Percentiles rank a stretch among this genome's conserved stretches.
Conservation (phyloP, 2,113 vertebrate genomes). For the Lampris incognitus region DNA sequence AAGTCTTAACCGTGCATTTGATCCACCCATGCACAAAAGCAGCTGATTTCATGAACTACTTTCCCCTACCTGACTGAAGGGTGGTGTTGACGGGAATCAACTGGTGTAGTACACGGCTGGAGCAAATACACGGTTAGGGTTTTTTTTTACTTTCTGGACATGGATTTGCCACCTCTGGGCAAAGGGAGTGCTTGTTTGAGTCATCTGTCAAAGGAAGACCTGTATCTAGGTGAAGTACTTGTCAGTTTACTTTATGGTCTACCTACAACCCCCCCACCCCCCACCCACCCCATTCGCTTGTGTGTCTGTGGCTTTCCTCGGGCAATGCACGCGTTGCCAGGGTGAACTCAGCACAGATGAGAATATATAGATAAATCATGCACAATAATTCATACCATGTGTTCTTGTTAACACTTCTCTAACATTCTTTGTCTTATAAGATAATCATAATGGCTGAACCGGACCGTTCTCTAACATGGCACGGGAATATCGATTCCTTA, state of each 20-base stretch:
- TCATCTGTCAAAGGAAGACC: conserved; percentile 67
- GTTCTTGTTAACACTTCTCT: not conserved
- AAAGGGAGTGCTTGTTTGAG: conserved; percentile 67
- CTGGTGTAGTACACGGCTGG: no score
- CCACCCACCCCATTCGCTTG: not conserved
- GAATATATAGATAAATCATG: conserved; percentile 39
- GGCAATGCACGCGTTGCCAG: conserved; percentile 31
- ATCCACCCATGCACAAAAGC: no score
- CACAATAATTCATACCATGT: conserved; percentile 26
- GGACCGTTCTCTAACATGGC: not conserved
- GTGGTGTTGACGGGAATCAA: no score
- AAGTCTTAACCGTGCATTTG: no score
- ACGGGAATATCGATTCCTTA: not conserved
- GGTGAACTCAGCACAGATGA: conserved; percentile 32
- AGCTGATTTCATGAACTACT: no score
- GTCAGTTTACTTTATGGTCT: conserved; percentile 49
- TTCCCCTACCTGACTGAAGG: no score
- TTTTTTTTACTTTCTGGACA: no score
- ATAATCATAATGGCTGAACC: not conserved
- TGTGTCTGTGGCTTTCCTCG: conserved; percentile 49
- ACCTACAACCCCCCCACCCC: conserved; percentile 42
- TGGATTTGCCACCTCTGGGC: conserved; percentile 35
- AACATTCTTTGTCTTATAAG: not conserved
- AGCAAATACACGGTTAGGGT: no score
- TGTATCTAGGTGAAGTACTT: conserved; percentile 48